Conservation (phyloP, 2,797 vertebrate genomes). For the Acropternis orthonyx region DNA sequence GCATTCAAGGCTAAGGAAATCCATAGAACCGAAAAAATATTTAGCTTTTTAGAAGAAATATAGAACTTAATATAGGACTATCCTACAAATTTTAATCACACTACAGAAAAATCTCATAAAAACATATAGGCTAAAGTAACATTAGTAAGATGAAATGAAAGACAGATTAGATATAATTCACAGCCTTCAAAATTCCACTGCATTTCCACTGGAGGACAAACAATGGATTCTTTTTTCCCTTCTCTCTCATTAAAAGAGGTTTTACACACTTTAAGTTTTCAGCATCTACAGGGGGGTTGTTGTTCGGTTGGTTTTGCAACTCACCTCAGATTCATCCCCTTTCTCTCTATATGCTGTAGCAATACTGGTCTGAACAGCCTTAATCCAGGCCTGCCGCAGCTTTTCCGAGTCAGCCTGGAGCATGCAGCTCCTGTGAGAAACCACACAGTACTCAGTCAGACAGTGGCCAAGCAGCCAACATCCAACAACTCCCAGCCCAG, state of each 20-base stretch:
- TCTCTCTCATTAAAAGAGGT: background rate
- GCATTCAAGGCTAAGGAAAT: background rate
- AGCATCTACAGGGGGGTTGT: background rate
- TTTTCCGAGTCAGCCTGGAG: conserved; percentile 97
- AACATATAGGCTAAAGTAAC: background rate
- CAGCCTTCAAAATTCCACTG: background rate
- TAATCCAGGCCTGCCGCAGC: conserved; percentile 96
- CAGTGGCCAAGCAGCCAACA: background rate
- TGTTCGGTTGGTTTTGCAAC: background rate
- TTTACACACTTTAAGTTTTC: background rate
- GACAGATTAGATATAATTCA: background rate
- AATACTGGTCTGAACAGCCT: conserved; percentile 97
- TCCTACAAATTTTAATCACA: background rate
- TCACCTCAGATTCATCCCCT: conserved; percentile 89
- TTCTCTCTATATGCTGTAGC: conserved; percentile 95
- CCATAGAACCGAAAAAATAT: background rate
- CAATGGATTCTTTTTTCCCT: background rate
- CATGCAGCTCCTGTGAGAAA: conserved; percentile 90
- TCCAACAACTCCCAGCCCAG: background rate
- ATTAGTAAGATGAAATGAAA: background rate
- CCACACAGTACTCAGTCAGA: background rate
- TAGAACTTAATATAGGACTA: background rate
- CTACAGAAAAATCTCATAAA: background rate
- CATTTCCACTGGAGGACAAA: background rate
- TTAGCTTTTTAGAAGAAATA: background rate